A percentile compares a stretch with the other conserved stretches of the same genome.
Conservation (phyloP, 2,113 vertebrate species). For the Rhadina sibilatrix region DNA sequence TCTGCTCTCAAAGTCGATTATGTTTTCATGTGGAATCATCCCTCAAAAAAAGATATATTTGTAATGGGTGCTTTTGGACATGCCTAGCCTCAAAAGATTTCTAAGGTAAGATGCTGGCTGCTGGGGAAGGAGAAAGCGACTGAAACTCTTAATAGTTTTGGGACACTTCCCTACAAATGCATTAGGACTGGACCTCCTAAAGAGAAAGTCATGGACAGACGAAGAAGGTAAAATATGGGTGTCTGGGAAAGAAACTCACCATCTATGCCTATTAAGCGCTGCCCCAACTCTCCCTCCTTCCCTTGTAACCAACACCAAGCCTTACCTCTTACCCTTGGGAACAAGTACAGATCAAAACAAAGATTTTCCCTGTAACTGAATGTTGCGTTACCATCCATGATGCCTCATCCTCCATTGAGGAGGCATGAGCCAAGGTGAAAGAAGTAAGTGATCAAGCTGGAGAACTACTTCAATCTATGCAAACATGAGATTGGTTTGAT, state of each 20-base stretch:
- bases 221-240: background rate
- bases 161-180: background rate
- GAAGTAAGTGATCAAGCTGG: background rate
- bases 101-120: background rate
- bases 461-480: background rate
- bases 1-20: background rate
- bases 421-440: background rate
- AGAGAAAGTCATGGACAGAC: fast-evolving
- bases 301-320: background rate
- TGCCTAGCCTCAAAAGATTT: background rate
- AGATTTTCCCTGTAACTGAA: background rate
- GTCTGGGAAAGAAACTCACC: background rate
- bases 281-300: background rate
- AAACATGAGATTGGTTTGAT: background rate
- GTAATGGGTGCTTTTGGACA: background rate
- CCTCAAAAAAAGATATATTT: background rate
- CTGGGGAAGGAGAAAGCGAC: background rate
- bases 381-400: background rate
- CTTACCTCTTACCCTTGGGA: background rate
- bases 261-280: background rate
- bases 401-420: background rate
- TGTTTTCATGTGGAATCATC: background rate
- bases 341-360: background rate
- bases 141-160: background rate
- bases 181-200: background rate